Conservation (phyloP, 2,113 vertebrate species). For the Corythornis cristatus region DNA sequence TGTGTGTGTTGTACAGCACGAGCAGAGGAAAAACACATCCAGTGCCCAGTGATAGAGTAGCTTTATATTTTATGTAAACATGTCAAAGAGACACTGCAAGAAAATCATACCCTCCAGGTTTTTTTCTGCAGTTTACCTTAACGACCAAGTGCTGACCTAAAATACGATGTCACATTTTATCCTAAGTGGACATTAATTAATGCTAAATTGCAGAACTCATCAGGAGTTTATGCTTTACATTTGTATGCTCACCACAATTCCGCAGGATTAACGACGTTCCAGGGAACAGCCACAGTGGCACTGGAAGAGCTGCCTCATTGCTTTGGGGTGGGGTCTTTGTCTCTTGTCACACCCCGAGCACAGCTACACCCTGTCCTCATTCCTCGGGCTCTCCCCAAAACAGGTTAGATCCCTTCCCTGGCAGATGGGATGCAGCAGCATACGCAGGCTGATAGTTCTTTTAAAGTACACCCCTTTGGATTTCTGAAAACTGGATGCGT, state of each 20-base stretch:
- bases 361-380: background rate
- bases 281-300: background rate
- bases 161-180: slow-evolving; percentile 45
- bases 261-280: slow-evolving; percentile 38
- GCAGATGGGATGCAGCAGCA: background rate
- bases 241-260: background rate
- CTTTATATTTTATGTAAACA: slow-evolving; percentile 20
- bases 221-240: slow-evolving; percentile 43
- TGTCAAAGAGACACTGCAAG: slow-evolving; percentile 8
- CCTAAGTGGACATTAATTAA: slow-evolving; percentile 54
- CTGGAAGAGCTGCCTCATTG: background rate
- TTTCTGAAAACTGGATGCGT: background rate
- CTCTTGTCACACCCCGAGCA: background rate
- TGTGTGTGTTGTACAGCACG: background rate
- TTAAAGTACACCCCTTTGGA: background rate
- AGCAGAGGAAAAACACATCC: background rate
- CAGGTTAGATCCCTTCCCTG: background rate
- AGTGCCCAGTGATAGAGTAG: background rate
- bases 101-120: background rate
- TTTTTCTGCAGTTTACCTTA: slow-evolving; percentile 6
- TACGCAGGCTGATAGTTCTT: background rate
- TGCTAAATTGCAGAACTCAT: slow-evolving; percentile 14
- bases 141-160: slow-evolving; percentile 35
- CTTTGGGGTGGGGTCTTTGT: background rate
- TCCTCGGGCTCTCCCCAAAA: background rate